Base-by-base conservation (phyloP, 1,140 invertebrate genomes). In the Tetragonula clypearis region DNA sequence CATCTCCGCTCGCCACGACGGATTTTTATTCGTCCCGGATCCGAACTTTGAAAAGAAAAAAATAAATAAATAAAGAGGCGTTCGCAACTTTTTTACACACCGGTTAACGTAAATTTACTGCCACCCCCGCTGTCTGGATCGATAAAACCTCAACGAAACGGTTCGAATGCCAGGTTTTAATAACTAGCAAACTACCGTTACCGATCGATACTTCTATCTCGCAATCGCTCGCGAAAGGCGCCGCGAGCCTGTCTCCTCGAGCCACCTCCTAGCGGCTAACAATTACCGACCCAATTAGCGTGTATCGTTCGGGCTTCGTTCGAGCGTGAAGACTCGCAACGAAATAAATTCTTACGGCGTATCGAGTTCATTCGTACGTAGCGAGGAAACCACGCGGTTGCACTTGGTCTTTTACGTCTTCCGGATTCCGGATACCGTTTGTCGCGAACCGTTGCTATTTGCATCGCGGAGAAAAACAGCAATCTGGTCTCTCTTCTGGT, bases 301-400 rank as follows among this genome's bases (percentile, higher is more conserved):
- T 77, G 86, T 74, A 76, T 81, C 53, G 60, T 78, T 77, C 21
- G 4, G 80, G 87, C 71, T 88, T 82, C 86, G n/a, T 15, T 77
- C 79, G 58, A 75, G 84, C 74, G 73, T 60, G 79, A 88, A 88
- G 69, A 65, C 65, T 72, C n/a, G 75, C 84, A 79, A 88, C 65
- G 74, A 86, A 88, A 82, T 87, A 53, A 79, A 88, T 77, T 88
- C 83, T 88, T 81, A 35, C 60, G 60, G n/a, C 60, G 60, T 62
- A 62, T 68, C 19, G 66, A 68, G 66, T 17, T 53, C 60, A 69
- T 30, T 80, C 49, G 35, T 30, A 75, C 72, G 53, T 49, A 49
- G 6, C 41, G 41, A 87, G 69, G 65, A 60, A 76, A 79, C 55
- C 84, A 26, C n/a, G 62, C 62, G n/a, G 14, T 8, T 4, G n/a